Conservation (phyloP, 2,113 vertebrate genomes). For the Erinaceus europaeus region DNA sequence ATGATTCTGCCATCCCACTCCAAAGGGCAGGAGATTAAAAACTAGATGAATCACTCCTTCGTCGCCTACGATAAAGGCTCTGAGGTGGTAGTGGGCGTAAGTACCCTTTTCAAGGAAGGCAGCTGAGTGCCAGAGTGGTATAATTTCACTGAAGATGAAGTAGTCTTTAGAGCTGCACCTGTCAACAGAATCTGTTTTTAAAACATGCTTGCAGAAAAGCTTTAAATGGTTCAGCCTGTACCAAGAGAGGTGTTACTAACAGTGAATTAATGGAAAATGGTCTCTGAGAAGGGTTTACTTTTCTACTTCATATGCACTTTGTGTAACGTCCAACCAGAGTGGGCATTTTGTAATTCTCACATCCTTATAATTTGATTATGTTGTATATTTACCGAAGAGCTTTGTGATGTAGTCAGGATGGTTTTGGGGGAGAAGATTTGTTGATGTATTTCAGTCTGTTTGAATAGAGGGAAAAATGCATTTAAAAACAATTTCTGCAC, state of each 20-base stretch:
- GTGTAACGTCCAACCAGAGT: neutral
- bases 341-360: neutral
- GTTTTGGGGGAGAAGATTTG: constrained; percentile 5
- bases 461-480: neutral
- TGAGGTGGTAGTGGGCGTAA: constrained; percentile 28
- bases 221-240: constrained; percentile 9
- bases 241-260: constrained; percentile 45
- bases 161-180: constrained; percentile 49
- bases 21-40: constrained; percentile 71
- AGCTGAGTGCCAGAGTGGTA: neutral
- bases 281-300: constrained; percentile 35
- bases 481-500: constrained; percentile 9
- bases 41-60: constrained; percentile 57
- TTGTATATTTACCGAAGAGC: constrained; percentile 4
- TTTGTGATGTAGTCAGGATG: constrained; percentile 46
- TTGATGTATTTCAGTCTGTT: constrained; percentile 50
- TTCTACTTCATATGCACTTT: constrained; percentile 28
- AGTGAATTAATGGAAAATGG: constrained; percentile 24
- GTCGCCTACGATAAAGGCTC: constrained; percentile 25
- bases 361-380: constrained; percentile 52
- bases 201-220: constrained; percentile 36
- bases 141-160: constrained; percentile 54
- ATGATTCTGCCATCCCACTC: constrained; percentile 39
- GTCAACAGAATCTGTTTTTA: constrained; percentile 62
- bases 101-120: constrained; percentile 70